Conservation (phyloP, 2,888 invertebrate genomes). For the Tetheella fluctuosa region DNA sequence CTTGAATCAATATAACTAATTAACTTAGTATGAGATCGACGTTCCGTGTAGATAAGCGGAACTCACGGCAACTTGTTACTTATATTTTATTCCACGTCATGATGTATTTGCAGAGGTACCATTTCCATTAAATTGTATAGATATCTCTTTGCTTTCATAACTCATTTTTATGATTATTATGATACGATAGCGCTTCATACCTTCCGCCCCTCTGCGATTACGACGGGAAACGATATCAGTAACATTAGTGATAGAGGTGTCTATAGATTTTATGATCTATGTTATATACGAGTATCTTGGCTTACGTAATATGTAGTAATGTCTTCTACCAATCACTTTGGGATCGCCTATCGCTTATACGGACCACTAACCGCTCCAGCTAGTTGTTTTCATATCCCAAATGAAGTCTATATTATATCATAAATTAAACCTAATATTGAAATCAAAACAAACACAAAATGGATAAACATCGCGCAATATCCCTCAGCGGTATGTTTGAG, state of each 20-base stretch:
- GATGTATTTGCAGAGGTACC: neutral
- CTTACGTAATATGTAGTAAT: too few species aligned
- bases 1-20: too few species aligned
- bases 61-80: too few species aligned
- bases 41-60: too few species aligned
- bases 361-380: too few species aligned
- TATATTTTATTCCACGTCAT: neutral
- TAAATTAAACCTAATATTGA: neutral
- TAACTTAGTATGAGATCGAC: too few species aligned
- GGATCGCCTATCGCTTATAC: too few species aligned
- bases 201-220: conserved; percentile 4
- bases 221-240: conserved; percentile 4
- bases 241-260: conserved; percentile 6
- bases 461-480: conserved; percentile 1
- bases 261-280: conserved; percentile 1
- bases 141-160: conserved; percentile 7
- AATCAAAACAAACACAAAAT: neutral
- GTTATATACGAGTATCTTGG: too few species aligned
- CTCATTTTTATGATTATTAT: conserved; percentile 9
- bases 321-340: too few species aligned
- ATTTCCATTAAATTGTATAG: conserved; percentile 6
- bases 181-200: conserved; percentile 2
- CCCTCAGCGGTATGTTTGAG: conserved; percentile 5
- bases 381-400: too few species aligned
- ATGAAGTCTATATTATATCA: too few species aligned